phyloP scores from a whole-genome alignment of 1,140 invertebrate genomes.

The Bombus terrestris region DNA sequence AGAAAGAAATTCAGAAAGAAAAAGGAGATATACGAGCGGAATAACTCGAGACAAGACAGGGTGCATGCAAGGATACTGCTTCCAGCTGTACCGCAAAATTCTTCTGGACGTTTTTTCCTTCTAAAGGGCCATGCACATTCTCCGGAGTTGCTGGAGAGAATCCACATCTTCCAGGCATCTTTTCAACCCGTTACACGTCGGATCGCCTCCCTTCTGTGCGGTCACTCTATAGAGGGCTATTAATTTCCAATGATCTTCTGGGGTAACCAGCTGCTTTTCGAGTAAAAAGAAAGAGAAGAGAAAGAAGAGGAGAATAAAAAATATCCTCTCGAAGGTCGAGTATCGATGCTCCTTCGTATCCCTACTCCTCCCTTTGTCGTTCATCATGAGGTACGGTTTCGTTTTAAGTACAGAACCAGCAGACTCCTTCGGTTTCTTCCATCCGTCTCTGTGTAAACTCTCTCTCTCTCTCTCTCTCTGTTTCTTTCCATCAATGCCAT shows the following conservation, averaged over 20 bases:
- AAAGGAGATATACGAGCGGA: not conserved
- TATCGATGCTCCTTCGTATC: constrained; percentile 42
- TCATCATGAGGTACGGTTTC: constrained; percentile 42
- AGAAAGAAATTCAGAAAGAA: not conserved
- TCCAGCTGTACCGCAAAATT: constrained; percentile 42
- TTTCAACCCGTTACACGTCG: constrained; percentile 65
- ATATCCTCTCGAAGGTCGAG: constrained; percentile 69
- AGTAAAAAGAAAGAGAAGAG: not conserved
- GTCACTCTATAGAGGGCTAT: constrained; percentile 67
- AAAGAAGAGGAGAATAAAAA: not conserved
- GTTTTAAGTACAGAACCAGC: constrained; percentile 54
- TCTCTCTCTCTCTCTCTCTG: constrained; percentile 33
- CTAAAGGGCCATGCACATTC: not conserved
- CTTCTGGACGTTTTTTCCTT: not conserved
- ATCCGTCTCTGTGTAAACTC: not conserved
- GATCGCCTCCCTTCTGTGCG: constrained; percentile 60
- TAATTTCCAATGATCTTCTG: constrained; percentile 77
- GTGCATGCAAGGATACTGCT: not conserved
- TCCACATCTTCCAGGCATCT: constrained; percentile 21
- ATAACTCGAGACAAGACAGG: constrained; percentile 9
- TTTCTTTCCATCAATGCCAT: constrained; percentile 10
- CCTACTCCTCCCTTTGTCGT: constrained; percentile 34
- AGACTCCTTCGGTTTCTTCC: constrained; percentile 42
- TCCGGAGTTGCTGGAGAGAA: constrained; percentile 45
- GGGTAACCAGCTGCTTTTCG: constrained; percentile 72